Percentiles rank a stretch among this genome's conserved stretches.
phyloP scores from a whole-genome alignment of 2,797 vertebrate genomes.

The Sebastes matsubarae region DNA sequence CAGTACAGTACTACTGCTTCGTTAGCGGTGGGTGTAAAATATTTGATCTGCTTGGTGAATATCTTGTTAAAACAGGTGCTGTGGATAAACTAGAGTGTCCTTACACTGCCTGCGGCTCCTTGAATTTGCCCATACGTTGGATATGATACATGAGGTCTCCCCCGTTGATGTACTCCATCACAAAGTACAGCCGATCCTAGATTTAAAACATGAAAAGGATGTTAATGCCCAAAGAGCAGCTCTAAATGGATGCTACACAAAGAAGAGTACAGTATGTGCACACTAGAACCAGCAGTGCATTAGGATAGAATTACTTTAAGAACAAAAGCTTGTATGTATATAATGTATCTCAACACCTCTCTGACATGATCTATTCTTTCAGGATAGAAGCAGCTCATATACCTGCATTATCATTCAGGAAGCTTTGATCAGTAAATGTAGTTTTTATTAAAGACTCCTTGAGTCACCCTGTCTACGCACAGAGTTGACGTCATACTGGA shows the following conservation, averaged over 20 bases:
- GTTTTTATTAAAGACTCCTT: conserved; percentile 40
- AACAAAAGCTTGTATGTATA: background rate
- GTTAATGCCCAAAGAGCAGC: background rate
- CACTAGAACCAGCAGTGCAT: background rate
- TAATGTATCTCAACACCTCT: background rate
- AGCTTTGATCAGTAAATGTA: conserved; percentile 21
- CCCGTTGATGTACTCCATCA: conserved; percentile 98
- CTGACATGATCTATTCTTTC: background rate
- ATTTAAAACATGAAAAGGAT: background rate
- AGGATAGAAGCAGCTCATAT: background rate
- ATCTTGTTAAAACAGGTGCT: background rate
- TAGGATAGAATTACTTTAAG: background rate
- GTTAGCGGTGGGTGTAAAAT: background rate
- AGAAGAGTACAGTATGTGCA: background rate
- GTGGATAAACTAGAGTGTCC: conserved; percentile 49
- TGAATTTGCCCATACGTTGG: conserved; percentile 87
- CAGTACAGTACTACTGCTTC: background rate
- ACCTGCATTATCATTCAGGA: background rate
- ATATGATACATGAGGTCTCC: conserved; percentile 97
- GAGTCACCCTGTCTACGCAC: conserved; percentile 41
- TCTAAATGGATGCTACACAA: background rate
- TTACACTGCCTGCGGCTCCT: conserved; percentile 92
- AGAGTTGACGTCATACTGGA: conserved; percentile 28
- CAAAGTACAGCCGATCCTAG: conserved; percentile 97
- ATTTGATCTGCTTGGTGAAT: background rate